Evolutionary conservation across 2,888 invertebrate genomes (phyloP), one percentile per base, ranked within the genome.

Genomic region (Eucera pruinosa): DNA sequence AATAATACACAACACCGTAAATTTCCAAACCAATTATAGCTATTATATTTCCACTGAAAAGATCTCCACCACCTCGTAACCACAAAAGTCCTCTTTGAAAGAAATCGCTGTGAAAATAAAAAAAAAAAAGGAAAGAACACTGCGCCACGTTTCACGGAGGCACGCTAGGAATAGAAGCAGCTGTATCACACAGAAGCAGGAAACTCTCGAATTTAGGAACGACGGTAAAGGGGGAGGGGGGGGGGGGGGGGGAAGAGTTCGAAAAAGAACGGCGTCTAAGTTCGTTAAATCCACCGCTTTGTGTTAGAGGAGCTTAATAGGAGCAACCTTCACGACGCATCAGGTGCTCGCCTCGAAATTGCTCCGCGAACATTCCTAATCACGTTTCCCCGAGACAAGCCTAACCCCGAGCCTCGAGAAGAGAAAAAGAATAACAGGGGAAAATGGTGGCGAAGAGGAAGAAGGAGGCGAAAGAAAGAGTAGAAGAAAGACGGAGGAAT

Each of bases 281-380:
- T 86, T 88, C 81, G 83, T 85, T 84, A 86, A 86, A 70, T 68
- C 45, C 76, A 73, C 74, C 78, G 48, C 83, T 82, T 60, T 84
- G 81, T 80, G 81, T 82, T 87, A 73, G 55, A 58, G 75, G 66
- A 81, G 80, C 80, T n/a, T 83, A 87, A 85, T 86, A 81, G 84
- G 78, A 79, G 60, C 80, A n/a, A 75, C 81, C 85, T 81, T 88
- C 84, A 85, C 83, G 86, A 85, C 83, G 84, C 86, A 88, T 83
- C 33, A 18, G 52, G 5, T 76, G 81, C 80, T 86, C 78, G 77
- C 66, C 79, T 78, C 71, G 68, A 84, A 83, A 88, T 88, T 81
- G 80, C 86, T 50, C 76, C 77, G 75, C 81, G 76, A 81, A 74
- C 78, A 79, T 85, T 86, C 84, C 86, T 79, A 81, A 84, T 85